Evolutionary conservation across 2,797 vertebrate genomes (phyloP), one percentile per base, ranked within the genome.

Genomic region (Nothura maculosa): DNA sequence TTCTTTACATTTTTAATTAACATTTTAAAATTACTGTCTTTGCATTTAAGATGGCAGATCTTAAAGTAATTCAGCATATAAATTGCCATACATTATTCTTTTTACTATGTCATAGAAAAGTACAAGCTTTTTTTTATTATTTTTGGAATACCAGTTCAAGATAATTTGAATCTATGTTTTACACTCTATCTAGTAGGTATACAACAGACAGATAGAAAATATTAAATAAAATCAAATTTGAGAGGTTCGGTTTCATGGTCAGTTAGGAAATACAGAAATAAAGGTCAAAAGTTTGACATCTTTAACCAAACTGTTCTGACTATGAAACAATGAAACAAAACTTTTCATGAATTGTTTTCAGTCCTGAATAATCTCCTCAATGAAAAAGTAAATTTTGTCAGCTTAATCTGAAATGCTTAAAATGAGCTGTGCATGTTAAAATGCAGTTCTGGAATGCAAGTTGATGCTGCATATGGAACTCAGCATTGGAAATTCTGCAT

Each of bases 1-100:
- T 96, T 94, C 61, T 81, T 93, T 95, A 57, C 36, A 30, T 67
- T 42, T 89, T 91, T 63, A 96, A 92, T 67, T 54, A 85, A 82
- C 55, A 83, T 88, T 66, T 92, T 87, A 82, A 9, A 88, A 87
- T 92, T 73, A 45, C 28, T 63, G 20, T 45, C 66, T 76, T 80
- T 92, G 18, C 57, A 89, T 90, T 84, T 92, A 87, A 89, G 36
- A 40, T 40, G 21, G n/a, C 18, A 90, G 45, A 88, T 87, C 30
- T 92, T 93, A 87, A 86, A 94, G 85, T 76, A 90, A 79, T 80
- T 54, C 63, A 81, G 28, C 25, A 52, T 68, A 50, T 50, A 8
- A 22, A 68, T 54, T 47, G 42, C 57, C 48, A 54, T 38, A 34
- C 28, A 66, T n/a, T 90, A 70, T 38, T 68, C 15, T 21, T 67